Base-by-base conservation (phyloP, 1,140 invertebrate genomes). In the Halictus rubicundus region DNA sequence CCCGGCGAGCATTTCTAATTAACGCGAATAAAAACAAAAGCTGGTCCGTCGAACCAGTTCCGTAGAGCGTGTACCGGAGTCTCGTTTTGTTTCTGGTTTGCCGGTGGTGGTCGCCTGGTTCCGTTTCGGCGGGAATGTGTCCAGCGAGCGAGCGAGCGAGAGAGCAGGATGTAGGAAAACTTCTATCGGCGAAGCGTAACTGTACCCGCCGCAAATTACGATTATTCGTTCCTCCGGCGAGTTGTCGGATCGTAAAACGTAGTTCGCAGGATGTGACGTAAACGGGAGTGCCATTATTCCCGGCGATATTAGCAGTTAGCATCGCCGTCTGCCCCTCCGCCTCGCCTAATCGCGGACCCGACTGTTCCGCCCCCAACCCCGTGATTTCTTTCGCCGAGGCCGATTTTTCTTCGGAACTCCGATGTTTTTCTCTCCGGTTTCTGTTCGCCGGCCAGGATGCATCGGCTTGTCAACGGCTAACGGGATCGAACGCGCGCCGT, bases 381-480 rank as follows among this genome's bases (percentile, higher is more conserved):
- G 3, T 0, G 23, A 59, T 42, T 32, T 27, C 12, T 42, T 16
- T 10, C 16, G 8, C 61, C 63, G 23, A 10, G 21, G 37, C 39
- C 37, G 37, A 23, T 65, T 42, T 37, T 65, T 23, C 49, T 32
- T 32, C 32, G 32, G 32, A n/a, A 32, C 32, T 32, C 32, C 32
- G 32, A 32, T 32, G 16, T 68, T 79, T 83, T 49, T 49, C 57
- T 60, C 54, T 27, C 25, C 49, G 39, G 39, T 42, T 42, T 23
- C 19, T 37, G 19, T 70, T 25, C 42, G 16, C 21, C 52, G 37
- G 60, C 49, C 73, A 76, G 79, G 73, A 85, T 81, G 69, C 79
- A 78, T 84, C 46, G 74, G 59, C 68, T 85, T 80, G 73, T 84
- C 73, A 81, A 81, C 78, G 59, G 14, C 32, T 84, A 84, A 83